phyloP scores from a whole-genome alignment of 92 coral and sea anemone genomes.

The Phenganax marumi region DNA sequence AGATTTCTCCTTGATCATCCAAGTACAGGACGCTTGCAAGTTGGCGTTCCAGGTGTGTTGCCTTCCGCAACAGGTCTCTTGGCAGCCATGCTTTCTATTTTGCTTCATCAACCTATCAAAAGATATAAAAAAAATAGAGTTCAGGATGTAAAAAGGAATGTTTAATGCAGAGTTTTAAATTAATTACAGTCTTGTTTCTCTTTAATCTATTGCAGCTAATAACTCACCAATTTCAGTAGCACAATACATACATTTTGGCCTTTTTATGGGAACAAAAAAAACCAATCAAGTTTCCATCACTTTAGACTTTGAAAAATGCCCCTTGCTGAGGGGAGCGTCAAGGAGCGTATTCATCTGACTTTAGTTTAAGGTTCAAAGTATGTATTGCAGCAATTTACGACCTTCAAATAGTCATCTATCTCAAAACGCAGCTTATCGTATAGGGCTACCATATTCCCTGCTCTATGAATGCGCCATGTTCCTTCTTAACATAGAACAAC shows the following conservation, averaged over 20 bases:
- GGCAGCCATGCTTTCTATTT: constrained; percentile 36
- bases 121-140: background rate
- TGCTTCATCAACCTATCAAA: background rate
- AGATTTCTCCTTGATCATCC: background rate
- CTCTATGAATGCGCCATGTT: background rate
- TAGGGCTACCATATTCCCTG: background rate
- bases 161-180: no score
- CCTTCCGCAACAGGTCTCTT: constrained; percentile 43
- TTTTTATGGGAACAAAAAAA: no score
- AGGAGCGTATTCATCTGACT: constrained; percentile 49
- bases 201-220: no score
- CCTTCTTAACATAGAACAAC: background rate
- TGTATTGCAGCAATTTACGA: background rate
- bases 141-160: no score
- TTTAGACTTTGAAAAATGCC: constrained; percentile 13
- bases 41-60: constrained; percentile 49
- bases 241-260: no score
- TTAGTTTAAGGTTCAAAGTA: constrained; percentile 27
- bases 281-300: background rate
- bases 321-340: constrained; percentile 48
- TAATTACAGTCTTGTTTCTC: no score
- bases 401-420: no score
- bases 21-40: background rate
- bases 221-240: no score
- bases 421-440: no score